Base-by-base conservation (phyloP, 2,888 invertebrate species). In the Yponomeuta cagnagella region DNA sequence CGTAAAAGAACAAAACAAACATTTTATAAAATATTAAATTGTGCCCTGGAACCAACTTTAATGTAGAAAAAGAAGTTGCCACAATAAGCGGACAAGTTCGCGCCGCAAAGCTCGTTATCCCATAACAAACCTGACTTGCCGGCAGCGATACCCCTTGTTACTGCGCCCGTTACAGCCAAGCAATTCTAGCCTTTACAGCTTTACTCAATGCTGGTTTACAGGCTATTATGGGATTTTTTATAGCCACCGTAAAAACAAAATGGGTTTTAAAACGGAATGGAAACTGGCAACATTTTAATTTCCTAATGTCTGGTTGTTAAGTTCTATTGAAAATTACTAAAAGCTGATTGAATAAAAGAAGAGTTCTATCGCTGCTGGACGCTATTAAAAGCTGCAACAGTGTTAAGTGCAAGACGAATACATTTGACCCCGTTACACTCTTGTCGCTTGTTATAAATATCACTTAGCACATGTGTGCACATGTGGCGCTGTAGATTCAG, bases 41-140 rank as follows among this genome's bases (percentile, higher is more conserved):
- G 48, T 66, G 68, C 43, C 48, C 23, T 43, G 48, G 48, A 68
- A 68, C 68, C 48, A 68, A 68, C 68, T 68, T 23, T 23, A n/a
- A 68, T 68, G 43, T 68, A 48, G 48, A n/a, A 43, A 68, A 68
- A 68, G 48, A 48, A 48, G 15, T 65, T 48, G 9, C 67, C 43
- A n/a, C 48, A 43, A 23, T n/a, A 68, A 68, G 68, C 48, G 68
- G 43, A 68, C 23, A 68, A 43, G 68, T 68, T 68, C n/a, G 69
- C 31, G 33, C 52, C 31, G 58, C 74, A 76, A 74, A 74, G 74
- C 74, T 76, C 73, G 74, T 77, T 76, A 76, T 75, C 73, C 75
- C 73, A 73, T 76, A 76, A 77, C 74, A 76, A 74, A 75, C 70
- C 70, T 66, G 72, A 73, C 74, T 74, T 72, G 74, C 73, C 71